Base-by-base conservation (phyloP, 1,140 invertebrate genomes). In the Euschistus heros region DNA sequence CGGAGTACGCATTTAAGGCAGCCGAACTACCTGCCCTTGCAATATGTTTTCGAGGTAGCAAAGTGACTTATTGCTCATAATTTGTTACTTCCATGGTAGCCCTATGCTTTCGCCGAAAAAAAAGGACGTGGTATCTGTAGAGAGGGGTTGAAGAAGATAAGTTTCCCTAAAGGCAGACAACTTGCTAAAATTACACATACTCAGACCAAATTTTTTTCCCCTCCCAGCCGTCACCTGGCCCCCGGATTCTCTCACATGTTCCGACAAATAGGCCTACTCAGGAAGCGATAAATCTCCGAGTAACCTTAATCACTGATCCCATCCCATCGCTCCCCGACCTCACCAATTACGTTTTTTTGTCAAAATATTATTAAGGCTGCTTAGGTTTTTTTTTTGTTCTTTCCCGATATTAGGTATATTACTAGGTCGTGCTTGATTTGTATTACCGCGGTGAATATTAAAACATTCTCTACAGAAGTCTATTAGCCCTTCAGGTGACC, bases 281-380 rank as follows among this genome's bases (percentile, higher is more conserved):
- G 46, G 46, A 47, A 47, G 46, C 46, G 4, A 47, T 47, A 47
- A 47, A 47, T 47, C 46, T 47, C 46, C 46, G 14, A 18, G 14
- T 47, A 47, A 47, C 14, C 46, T 18, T 47, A 47, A 47, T 47
- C 15, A 47, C 46, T 47, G 46, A 47, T 47, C 46, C 46, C 46
- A 47, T 47, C 46, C 46, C 46, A 47, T 47, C 46, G 13, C 46
- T 47, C 46, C 46, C 46, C 18, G 18, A 47, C 46, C 46, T 47
- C 46, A 47, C 46, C 46, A 47, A 47, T 47, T 47, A 47, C 4
- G 15, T 47, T 47, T 47, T 47, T 47, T 47, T 47, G 46, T 47
- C 46, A 47, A 47, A 47, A 47, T 47, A 47, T 47, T 47, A 47
- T 47, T 4, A 47, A 47, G 46, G 46, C 2, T 47, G 27, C 3